These are phyloP conservation scores for Micromussa lordhowensis DNA, from an alignment of 92 coral and sea anemone species.

Conservation along the genomic window DNA sequence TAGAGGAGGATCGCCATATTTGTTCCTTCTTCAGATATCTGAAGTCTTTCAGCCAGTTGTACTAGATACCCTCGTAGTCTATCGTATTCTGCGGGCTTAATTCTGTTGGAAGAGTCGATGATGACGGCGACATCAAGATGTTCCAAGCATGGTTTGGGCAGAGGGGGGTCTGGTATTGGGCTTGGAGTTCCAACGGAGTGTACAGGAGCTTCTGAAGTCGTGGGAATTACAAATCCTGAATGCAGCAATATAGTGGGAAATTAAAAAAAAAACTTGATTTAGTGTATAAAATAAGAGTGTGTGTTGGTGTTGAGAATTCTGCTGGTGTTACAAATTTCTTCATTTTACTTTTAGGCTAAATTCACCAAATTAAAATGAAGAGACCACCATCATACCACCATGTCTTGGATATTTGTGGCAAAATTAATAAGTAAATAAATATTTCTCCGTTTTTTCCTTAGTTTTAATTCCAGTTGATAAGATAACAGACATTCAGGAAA, in stretches of 20 bases:
- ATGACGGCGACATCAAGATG: slow-evolving; percentile 26
- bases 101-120: slow-evolving; percentile 32
- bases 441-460: not conserved
- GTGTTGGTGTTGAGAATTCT: not conserved
- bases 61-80: not conserved
- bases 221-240: not conserved
- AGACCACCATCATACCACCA: no score
- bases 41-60: slow-evolving; percentile 7
- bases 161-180: slow-evolving; percentile 5
- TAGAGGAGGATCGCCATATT: slow-evolving; percentile 24
- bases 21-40: slow-evolving; percentile 17
- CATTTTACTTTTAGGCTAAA: no score
- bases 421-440: no score
- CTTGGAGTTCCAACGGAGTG: not conserved
- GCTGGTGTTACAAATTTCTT: no score
- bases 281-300: no score
- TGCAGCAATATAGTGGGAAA: not conserved
- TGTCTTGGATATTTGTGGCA: no score
- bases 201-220: not conserved
- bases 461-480: no score
- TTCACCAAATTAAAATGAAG: no score
- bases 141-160: slow-evolving; percentile 29
- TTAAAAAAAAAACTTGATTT: no score
- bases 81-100: not conserved
- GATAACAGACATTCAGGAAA: no score